These are phyloP conservation scores for Thinocorus orbignyianus DNA, from an alignment of 2,113 vertebrate genomes.

Conservation along the genomic window DNA sequence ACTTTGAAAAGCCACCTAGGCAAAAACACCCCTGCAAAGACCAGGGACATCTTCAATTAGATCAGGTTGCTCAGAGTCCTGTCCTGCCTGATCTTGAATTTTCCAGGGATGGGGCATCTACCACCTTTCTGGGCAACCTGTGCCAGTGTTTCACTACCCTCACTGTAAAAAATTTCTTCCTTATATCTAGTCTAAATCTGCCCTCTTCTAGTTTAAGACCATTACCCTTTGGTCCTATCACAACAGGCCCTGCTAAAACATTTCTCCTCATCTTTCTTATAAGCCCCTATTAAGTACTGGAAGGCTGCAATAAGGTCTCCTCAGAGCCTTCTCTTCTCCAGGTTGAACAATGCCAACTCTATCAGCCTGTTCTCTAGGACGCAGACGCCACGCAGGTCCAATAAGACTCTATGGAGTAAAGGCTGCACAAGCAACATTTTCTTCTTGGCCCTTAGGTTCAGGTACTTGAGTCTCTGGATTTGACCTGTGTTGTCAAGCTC, in stretches of 20 bases:
- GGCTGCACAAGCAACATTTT: not conserved
- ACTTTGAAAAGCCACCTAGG: not conserved
- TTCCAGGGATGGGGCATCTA: not conserved
- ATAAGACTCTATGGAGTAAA: not conserved
- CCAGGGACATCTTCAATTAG: not conserved
- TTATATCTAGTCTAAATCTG: not conserved
- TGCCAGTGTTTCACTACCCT: not conserved
- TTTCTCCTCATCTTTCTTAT: not conserved
- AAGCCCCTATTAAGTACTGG: not conserved
- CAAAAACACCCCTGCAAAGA: not conserved
- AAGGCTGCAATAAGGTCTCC: not conserved
- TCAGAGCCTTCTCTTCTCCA: not conserved
- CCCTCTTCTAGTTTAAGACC: not conserved
- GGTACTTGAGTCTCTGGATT: not conserved
- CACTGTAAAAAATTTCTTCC: not conserved
- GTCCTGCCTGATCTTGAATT: not conserved
- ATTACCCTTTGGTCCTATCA: not conserved
- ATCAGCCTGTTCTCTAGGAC: not conserved
- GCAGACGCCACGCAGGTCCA: not conserved
- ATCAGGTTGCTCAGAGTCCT: not conserved
- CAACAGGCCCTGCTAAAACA: not conserved
- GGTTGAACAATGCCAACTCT: not conserved
- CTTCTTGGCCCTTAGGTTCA: not conserved
- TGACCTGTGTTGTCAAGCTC: not conserved
- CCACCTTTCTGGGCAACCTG: not conserved